phyloP scores from a whole-genome alignment of 1,140 invertebrate genomes.

The Lasioglossum albipes region DNA sequence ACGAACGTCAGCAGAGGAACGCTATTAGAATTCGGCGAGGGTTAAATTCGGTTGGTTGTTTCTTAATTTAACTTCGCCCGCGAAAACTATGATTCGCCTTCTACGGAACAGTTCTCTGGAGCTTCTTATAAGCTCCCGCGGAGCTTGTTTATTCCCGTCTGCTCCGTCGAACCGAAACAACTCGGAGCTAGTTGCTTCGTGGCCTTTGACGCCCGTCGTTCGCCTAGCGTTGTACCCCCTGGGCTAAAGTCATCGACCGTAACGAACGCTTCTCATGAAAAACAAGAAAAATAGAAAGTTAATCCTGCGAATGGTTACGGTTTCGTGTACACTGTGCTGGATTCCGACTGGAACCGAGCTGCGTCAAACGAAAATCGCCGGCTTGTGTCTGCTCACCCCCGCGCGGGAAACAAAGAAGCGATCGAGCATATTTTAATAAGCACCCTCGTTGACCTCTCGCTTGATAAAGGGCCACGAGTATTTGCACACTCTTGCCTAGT shows the following conservation, averaged over 20 bases:
- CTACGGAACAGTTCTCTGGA: not conserved
- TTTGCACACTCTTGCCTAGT: conserved; percentile 15
- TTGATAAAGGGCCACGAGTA: conserved; percentile 27
- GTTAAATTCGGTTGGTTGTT: not conserved
- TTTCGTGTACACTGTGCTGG: too few relatives aligned
- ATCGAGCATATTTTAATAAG: not conserved
- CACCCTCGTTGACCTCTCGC: conserved; percentile 26
- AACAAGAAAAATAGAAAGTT: too few relatives aligned
- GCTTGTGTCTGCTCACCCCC: not conserved
- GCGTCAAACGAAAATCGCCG: not conserved
- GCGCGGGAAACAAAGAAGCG: not conserved
- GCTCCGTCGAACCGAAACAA: not conserved
- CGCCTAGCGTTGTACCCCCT: not conserved
- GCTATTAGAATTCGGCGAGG: not conserved
- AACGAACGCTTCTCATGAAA: too few relatives aligned
- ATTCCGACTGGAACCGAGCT: too few relatives aligned
- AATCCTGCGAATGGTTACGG: too few relatives aligned
- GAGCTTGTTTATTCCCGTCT: conserved; percentile 24
- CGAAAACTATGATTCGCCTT: not conserved
- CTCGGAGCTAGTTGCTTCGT: not conserved
- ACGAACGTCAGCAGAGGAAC: not conserved
- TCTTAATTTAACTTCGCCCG: conserved; percentile 29
- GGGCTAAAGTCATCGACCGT: too few relatives aligned
- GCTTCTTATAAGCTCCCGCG: conserved; percentile 30
- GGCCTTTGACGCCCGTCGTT: not conserved